These are phyloP conservation scores for Eunapius fragilis DNA, from an alignment of 37 sponge, comb jelly and placozoan species.

Conservation along the genomic window DNA sequence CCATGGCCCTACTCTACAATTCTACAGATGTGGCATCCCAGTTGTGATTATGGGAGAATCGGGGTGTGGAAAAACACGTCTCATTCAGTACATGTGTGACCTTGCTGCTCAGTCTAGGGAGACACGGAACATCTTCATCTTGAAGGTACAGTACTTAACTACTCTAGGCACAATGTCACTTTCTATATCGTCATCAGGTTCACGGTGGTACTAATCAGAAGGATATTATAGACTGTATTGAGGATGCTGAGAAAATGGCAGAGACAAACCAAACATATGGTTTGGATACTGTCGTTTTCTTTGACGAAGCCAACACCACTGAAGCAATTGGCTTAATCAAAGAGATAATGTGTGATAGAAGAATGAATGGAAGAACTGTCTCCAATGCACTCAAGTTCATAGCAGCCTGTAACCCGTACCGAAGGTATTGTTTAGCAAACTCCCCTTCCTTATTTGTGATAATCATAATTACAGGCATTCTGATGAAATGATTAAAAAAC, in stretches of 20 bases:
- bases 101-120: constrained; percentile 6
- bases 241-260: constrained; percentile 67
- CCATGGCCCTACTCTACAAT: background rate
- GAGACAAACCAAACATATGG: constrained; percentile 24
- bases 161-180: background rate
- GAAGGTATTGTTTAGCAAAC: constrained; percentile 8
- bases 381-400: constrained; percentile 79
- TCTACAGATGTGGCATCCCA: constrained; percentile 80
- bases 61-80: constrained; percentile 96
- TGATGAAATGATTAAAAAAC: constrained; percentile 77
- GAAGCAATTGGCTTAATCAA: constrained; percentile 89
- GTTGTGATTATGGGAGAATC: constrained; percentile 99
- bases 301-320: constrained; percentile 98
- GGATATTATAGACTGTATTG: constrained; percentile 47
- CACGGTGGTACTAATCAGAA: constrained; percentile 86
- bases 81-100: constrained; percentile 90
- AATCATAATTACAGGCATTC: constrained; percentile 39
- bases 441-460: background rate
- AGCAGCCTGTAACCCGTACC: constrained; percentile 94
- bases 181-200: constrained; percentile 39
- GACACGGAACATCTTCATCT: constrained; percentile 61
- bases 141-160: constrained; percentile 43
- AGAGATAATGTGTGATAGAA: constrained; percentile 95
- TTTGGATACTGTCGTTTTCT: constrained; percentile 85
- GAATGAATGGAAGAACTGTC: constrained; percentile 72